Evolutionary conservation across 1,140 invertebrate genomes (phyloP), one percentile per base, ranked within the genome.

Genomic region (Dendrolimus punctatus): DNA sequence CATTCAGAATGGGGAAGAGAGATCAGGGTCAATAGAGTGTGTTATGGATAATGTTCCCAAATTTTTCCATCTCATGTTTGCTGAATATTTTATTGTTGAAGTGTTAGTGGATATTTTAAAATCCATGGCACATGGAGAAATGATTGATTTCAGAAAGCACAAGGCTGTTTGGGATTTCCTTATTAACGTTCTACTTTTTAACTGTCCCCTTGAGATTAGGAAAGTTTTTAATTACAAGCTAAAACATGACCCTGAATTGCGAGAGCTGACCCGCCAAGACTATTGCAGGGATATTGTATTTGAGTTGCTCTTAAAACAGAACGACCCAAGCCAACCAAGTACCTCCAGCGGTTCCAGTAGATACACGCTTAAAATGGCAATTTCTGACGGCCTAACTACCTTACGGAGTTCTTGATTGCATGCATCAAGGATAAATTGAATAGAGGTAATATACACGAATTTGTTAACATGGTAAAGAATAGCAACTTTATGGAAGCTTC

Each of bases 151-250:
- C 10, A 7, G 51, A 2, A 47, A 42, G 43, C 4, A 45, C 2
- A 23, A 45, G 8, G 43, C 49, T 37, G 5, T 55, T 4, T 62
- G 60, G 60, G 40, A 58, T 37, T 58, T 54, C 10, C 4, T 62
- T 4, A 52, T 62, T 1, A 62, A 62, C 23, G 9, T 52, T 4
- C 45, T 62, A 23, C 41, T 62, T 4, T 8, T 43, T 8, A 9
- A n/a, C 2, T 47, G 55, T 41, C 52, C 60, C 8, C 40, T 9
- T 0, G 41, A 46, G 4, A 46, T 62, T 5, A 52, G 60, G 39
- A 53, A 53, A 5, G 55, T 44, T 40, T 62, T 62, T 23, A 40
- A 62, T 9, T 62, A 62, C 10, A 62, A 58, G 38, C 23, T 62
- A 23, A 57, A 55, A 45, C 44, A 51, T 39, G 55, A 62, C n/a